Evolutionary conservation across 2,113 vertebrate species (phyloP).

Genomic region (Cepphus grylle): DNA sequence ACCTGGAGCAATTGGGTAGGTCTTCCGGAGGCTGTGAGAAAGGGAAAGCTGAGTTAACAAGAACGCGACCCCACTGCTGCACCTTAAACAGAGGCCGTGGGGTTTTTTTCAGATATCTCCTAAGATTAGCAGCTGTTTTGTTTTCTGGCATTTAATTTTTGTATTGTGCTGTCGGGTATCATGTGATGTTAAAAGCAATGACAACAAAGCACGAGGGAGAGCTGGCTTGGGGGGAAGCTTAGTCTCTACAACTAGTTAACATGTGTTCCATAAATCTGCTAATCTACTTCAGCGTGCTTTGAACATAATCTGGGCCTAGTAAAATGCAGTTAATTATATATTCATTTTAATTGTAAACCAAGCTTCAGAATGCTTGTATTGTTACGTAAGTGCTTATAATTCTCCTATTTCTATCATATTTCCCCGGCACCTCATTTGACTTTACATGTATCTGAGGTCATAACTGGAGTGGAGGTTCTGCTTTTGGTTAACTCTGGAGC

Average conservation of each 20-base stretch:
- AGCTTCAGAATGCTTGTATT: conserved; percentile 66
- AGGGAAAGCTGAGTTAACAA: not conserved
- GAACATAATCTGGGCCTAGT: conserved; percentile 56
- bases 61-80: not conserved
- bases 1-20: not conserved
- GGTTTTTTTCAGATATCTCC: not conserved
- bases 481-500: conserved; percentile 53
- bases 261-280: conserved; percentile 49
- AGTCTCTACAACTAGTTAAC: conserved; percentile 30
- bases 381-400: conserved; percentile 69
- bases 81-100: not conserved
- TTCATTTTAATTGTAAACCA: conserved; percentile 64
- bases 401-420: conserved; percentile 68
- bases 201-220: not conserved
- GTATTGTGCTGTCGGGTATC: not conserved
- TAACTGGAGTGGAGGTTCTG: conserved; percentile 48
- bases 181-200: conserved; percentile 11
- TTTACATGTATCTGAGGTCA: conserved; percentile 67
- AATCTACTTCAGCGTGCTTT: conserved; percentile 50
- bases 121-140: conserved; percentile 20
- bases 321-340: conserved; percentile 52
- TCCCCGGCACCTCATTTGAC: conserved; percentile 70
- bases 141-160: conserved; percentile 37
- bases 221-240: not conserved
- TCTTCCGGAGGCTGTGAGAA: not conserved